Evolutionary conservation across 1,140 invertebrate species (phyloP).

Genomic region (Penaeus chinensis): DNA sequence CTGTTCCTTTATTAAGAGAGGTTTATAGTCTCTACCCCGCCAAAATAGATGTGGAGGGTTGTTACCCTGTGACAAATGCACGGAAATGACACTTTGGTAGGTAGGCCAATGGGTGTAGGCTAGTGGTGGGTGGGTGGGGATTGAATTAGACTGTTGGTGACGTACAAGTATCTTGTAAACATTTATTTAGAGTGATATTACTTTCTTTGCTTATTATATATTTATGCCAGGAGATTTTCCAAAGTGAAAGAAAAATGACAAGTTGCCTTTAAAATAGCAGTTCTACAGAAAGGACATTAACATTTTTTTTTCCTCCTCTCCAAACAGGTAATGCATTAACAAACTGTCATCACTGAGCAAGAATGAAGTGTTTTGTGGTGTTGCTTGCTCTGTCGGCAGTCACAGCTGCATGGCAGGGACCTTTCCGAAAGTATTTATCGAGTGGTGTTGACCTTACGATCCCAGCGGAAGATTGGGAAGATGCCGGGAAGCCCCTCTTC

Average conservation of each 20-base stretch:
- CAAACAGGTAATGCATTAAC: neutral
- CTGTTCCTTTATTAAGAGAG: too few relatives aligned
- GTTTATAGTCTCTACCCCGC: too few relatives aligned
- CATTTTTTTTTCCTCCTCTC: neutral
- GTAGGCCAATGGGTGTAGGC: too few relatives aligned
- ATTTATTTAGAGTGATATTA: too few relatives aligned
- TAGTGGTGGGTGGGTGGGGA: too few relatives aligned
- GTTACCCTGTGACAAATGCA: too few relatives aligned
- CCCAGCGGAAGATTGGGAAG: neutral
- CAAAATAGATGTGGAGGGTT: too few relatives aligned
- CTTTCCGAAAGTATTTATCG: slow-evolving; percentile 28
- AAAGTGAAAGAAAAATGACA: neutral
- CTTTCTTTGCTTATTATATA: too few relatives aligned
- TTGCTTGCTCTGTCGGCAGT: neutral
- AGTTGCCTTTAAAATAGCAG: too few relatives aligned
- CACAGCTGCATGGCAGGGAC: slow-evolving; percentile 1
- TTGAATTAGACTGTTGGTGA: too few relatives aligned
- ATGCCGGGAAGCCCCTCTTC: slow-evolving; percentile 42
- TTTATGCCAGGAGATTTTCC: neutral
- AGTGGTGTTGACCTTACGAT: slow-evolving; percentile 4
- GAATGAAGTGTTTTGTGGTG: neutral
- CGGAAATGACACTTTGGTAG: too few relatives aligned
- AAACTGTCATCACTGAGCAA: neutral
- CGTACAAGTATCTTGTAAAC: too few relatives aligned
- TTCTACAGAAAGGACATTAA: neutral